These are phyloP conservation scores for Platycnemis pennipes DNA, from an alignment of 2,888 invertebrate genomes.

Conservation along the genomic window DNA sequence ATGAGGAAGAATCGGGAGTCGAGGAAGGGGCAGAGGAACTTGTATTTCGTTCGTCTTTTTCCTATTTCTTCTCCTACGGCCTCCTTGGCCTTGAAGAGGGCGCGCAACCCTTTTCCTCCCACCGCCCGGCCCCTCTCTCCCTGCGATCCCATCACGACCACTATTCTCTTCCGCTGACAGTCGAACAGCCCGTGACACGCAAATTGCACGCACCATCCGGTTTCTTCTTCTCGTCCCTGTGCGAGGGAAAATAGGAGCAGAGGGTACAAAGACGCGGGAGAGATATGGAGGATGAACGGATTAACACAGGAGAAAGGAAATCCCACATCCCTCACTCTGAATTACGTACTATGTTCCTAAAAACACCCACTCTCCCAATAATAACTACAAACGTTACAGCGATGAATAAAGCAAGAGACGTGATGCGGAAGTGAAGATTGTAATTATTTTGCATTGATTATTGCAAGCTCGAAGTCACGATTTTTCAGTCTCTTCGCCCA, in stretches of 20 bases:
- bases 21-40: slow-evolving; percentile 24
- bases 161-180: slow-evolving; percentile 65
- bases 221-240: not conserved
- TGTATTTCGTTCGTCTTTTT: slow-evolving; percentile 54
- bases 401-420: not conserved
- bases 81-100: slow-evolving; percentile 51
- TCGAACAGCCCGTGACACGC: slow-evolving; percentile 61
- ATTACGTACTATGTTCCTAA: no score
- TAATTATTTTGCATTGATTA: not conserved
- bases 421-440: not conserved
- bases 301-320: not conserved
- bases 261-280: not conserved
- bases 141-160: slow-evolving; percentile 50
- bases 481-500: not conserved
- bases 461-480: not conserved
- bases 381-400: not conserved
- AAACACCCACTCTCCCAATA: no score
- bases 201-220: slow-evolving; percentile 58
- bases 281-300: not conserved
- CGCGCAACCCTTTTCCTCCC: slow-evolving; percentile 59
- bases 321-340: not conserved
- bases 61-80: slow-evolving; percentile 14
- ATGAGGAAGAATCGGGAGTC: slow-evolving; percentile 10
- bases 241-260: not conserved
- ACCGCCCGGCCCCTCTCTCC: not conserved